Evolutionary conservation across 2,113 vertebrate species (phyloP).

Genomic region (Sprattus sprattus): DNA sequence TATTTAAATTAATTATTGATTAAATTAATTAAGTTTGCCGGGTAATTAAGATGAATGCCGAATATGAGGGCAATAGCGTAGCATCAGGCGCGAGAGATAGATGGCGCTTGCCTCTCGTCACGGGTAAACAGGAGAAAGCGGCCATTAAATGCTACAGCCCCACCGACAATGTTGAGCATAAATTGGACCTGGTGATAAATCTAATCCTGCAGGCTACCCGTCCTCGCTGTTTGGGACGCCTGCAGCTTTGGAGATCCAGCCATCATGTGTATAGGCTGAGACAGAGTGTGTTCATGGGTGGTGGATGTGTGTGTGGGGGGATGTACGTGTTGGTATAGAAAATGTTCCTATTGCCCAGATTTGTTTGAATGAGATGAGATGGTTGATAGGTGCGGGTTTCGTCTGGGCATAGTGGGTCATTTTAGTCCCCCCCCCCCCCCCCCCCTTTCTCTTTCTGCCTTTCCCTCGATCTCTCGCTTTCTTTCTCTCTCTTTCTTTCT

Average conservation of each 20-base stretch:
- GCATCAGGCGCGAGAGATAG: neutral
- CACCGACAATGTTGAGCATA: neutral
- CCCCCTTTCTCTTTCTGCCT: neutral
- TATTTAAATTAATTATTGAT: slow-evolving; percentile 72
- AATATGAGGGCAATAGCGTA: slow-evolving; percentile 50
- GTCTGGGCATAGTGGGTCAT: neutral
- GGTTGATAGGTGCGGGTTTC: neutral
- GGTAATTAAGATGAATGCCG: slow-evolving; percentile 70
- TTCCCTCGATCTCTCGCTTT: neutral
- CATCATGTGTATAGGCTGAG: neutral
- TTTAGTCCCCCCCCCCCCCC: neutral
- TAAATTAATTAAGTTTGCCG: slow-evolving; percentile 63
- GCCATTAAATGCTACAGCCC: neutral
- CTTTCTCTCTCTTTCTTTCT: neutral
- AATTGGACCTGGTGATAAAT: neutral
- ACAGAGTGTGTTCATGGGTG: slow-evolving; percentile 19
- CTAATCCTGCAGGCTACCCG: neutral
- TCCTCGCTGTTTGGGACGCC: neutral
- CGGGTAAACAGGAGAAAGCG: neutral
- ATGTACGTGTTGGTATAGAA: slow-evolving; percentile 17
- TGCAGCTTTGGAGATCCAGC: neutral
- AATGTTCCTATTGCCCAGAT: slow-evolving; percentile 6
- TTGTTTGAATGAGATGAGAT: neutral
- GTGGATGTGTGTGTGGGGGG: neutral
- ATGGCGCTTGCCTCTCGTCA: neutral